Conservation (phyloP, 2,888 invertebrate species). For the Resseliella maxima region DNA sequence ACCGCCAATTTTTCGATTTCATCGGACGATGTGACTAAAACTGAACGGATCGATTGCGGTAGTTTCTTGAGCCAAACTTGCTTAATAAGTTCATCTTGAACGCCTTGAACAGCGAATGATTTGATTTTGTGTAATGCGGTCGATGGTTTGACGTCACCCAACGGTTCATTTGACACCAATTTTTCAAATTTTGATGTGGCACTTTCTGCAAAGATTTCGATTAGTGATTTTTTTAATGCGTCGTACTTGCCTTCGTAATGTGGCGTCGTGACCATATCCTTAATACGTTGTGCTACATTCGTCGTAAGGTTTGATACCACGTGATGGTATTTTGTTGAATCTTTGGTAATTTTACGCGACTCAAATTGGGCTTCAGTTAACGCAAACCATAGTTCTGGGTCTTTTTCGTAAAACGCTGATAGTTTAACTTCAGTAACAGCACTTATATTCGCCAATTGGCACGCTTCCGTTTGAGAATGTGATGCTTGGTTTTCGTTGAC, state of each 20-base stretch:
- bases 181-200: neutral
- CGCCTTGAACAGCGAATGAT: neutral
- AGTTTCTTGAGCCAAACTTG: neutral
- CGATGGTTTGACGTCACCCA: neutral
- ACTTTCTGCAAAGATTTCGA: neutral
- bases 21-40: neutral
- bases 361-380: neutral
- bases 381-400: neutral
- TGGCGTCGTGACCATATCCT: neutral
- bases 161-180: neutral
- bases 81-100: neutral
- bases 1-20: neutral
- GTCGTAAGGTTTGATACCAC: neutral
- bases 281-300: neutral
- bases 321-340: neutral
- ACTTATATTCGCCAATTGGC: no score
- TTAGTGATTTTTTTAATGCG: neutral
- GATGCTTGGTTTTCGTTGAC: no score
- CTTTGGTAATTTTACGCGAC: neutral
- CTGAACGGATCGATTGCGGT: neutral
- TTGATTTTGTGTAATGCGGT: neutral
- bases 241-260: neutral
- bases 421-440: neutral
- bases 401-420: neutral
- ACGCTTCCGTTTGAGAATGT: no score